Evolutionary conservation across 92 coral and sea anemone genomes (phyloP), one percentile per base, ranked within the genome.

Genomic region (Paramuricea clavata): DNA sequence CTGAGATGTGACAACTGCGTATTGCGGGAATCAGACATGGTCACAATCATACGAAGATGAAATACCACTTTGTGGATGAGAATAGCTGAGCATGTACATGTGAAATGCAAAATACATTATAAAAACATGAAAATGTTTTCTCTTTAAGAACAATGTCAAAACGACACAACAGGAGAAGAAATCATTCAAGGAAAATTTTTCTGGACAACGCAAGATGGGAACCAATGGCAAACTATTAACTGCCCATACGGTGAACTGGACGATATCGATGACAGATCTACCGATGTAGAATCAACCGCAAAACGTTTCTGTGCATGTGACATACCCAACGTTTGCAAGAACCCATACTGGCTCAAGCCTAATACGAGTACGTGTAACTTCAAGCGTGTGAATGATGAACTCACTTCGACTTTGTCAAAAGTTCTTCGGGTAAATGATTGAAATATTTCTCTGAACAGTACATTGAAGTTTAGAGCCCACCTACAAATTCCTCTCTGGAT

Each of bases 241-340:
- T 79, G 84, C 36, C 84, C 73, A 7, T 36, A 79, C 60, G 84
- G 84, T 22, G 21, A 31, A n/a, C n/a, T n/a, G n/a, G n/a, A n/a
- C n/a, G n/a, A n/a, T n/a, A n/a, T n/a, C n/a, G n/a, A n/a, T n/a
- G n/a, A n/a, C n/a, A n/a, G n/a, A n/a, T n/a, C n/a, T n/a, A n/a
- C n/a, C 44, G 44, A 39, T 39, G 5, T 39, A 4, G 43, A 69
- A 11, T 4, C 75, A 31, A 9, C 1, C 4, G n/a, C n/a, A n/a
- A n/a, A n/a, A n/a, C 82, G 82, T 13, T 30, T 49, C 26, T 76
- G 82, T n/a, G 26, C 2, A 25, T 76, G 82, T 19, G 72, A 65
- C 82, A 32, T 8, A 0, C 27, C 28, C 44, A 32, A 27, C 60
- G 36, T 36, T 6, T 76, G 82, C 69, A 49, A 49, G 82, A 52